These are phyloP conservation scores for Neolamprologus hecqui DNA, from an alignment of 2,113 vertebrate species.

Conservation along the genomic window DNA sequence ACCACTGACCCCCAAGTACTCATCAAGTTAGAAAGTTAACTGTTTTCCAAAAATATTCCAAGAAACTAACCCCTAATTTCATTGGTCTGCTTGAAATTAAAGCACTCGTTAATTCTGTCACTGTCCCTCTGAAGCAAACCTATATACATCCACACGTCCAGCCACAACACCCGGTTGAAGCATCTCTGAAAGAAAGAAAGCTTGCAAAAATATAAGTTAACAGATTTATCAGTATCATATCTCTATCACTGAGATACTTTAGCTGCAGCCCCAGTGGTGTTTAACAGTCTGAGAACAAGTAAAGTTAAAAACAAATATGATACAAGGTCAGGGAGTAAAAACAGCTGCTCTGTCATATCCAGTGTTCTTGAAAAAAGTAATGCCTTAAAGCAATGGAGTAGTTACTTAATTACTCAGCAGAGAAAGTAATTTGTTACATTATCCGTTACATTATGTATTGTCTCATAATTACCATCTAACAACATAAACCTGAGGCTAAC, in stretches of 20 bases:
- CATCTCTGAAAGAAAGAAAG: neutral
- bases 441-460: neutral
- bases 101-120: rapidly evolving
- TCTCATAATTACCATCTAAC: neutral
- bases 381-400: neutral
- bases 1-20: neutral
- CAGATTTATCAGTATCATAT: neutral
- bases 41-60: neutral
- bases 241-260: neutral
- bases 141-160: neutral
- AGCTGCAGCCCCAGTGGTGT: neutral
- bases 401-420: neutral
- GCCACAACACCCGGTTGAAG: neutral
- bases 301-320: neutral
- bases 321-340: neutral
- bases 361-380: neutral
- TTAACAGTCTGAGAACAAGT: neutral
- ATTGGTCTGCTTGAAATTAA: neutral
- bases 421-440: neutral
- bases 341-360: neutral
- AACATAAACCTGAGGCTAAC: neutral
- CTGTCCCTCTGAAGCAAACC: neutral
- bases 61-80: neutral
- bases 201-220: neutral
- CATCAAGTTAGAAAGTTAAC: neutral